A percentile compares a stretch with the other conserved stretches of the same genome.
Conservation (phyloP, 2,113 vertebrate genomes). For the Labeo rohita region DNA sequence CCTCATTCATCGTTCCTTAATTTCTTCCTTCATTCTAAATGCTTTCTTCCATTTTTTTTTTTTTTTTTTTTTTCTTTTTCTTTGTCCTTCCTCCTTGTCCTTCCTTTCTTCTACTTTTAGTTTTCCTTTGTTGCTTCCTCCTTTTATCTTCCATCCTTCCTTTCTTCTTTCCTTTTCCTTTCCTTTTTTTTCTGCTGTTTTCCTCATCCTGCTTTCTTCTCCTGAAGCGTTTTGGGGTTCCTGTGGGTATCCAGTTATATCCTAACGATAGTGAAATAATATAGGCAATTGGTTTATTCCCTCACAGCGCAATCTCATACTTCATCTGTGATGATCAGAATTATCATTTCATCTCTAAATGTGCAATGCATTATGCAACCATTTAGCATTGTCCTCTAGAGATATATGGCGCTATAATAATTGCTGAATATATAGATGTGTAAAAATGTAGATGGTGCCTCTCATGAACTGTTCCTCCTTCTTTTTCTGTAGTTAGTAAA, state of each 20-base stretch:
- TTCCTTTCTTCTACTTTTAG: neutral
- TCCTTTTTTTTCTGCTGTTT: neutral
- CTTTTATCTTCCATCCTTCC: neutral
- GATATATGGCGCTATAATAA: neutral
- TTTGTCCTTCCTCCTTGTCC: neutral
- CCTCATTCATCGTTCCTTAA: no score
- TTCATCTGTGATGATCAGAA: neutral
- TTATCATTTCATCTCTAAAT: no score
- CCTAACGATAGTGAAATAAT: neutral
- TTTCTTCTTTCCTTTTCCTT: neutral
- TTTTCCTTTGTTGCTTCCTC: neutral
- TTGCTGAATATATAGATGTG: neutral
- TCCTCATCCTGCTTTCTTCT: neutral
- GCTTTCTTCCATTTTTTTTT: no score
- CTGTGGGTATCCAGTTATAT: neutral
- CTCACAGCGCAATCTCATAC: neutral
- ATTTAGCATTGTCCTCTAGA: neutral
- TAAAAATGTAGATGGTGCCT: neutral
- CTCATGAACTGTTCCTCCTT: no score
- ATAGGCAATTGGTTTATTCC: neutral
- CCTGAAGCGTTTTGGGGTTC: neutral
- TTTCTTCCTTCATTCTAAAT: no score
- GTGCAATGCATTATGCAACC: neutral
- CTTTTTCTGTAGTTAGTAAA: slow-evolving; percentile 75
- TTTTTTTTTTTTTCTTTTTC: neutral